Evolutionary conservation across 2,113 vertebrate species (phyloP), one percentile per base, ranked within the genome.

Genomic region (Oncorhynchus tshawytscha): DNA sequence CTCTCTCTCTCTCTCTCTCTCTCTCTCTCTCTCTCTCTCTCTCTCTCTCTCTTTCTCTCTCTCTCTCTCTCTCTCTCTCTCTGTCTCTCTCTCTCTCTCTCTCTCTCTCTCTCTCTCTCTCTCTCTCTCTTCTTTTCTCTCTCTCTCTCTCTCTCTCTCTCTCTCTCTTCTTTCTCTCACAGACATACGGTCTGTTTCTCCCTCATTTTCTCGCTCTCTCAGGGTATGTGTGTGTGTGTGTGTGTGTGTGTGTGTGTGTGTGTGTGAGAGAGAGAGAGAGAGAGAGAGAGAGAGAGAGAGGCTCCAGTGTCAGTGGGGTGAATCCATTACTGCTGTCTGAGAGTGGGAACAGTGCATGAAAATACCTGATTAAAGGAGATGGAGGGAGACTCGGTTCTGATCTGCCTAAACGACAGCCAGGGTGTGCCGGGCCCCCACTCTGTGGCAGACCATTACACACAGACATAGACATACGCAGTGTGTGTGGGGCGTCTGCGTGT

Each of bases 301-400:
- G 27, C 49, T 62, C 27, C 70, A 24, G 68, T 64, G 79, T 66
- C 65, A 72, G 65, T 39, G 11, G 72, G 78, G 72, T 82, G 76
- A 79, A 78, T 84, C 54, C 77, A 84, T 81, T 82, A 78, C 29
- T 57, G 67, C 1, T 57, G 60, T n/a, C 68, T 25, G 27, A 60
- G 69, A 75, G 76, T 79, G 76, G 65, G 74, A 86, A 75, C 70
- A 66, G 72, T 81, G 77, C 67, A 76, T 84, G 68, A 82, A 73
- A 80, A 81, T 62, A 71, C 31, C 80, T 76, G 84, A 79, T 81
- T 75, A 79, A 72, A 78, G 24, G 22, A 54, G 11, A 45, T 13
- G 59, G 12, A 69, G 34, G 13, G 27, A 65, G 62, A 48, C 51
- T 29, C 25, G 6, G 54, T 51, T 71, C n/a, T 31, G 29, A 75